A percentile compares a stretch with the other conserved stretches of the same genome.
These are phyloP conservation scores for Thermophis baileyi DNA, from an alignment of 2,113 vertebrate genomes.

Conservation along the genomic window DNA sequence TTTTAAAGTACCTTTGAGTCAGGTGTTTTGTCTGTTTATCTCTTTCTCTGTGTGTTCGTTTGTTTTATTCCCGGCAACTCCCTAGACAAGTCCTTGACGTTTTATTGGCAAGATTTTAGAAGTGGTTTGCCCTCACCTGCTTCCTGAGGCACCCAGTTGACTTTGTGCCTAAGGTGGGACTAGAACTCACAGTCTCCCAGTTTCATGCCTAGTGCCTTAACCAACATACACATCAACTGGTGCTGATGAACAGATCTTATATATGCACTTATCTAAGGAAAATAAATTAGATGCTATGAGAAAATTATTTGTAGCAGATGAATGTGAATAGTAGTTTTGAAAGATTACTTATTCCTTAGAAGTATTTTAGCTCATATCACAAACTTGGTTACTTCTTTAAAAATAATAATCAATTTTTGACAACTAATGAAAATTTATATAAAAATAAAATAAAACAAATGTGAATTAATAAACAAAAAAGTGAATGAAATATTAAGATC, in stretches of 20 bases:
- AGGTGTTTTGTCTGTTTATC: not conserved
- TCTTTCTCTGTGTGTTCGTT: not conserved
- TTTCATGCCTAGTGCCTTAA: not conserved
- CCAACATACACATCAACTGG: not conserved
- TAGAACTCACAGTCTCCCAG: not conserved
- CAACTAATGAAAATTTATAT: too few relatives aligned
- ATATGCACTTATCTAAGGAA: not conserved
- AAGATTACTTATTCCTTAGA: not conserved
- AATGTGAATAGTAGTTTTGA: too few relatives aligned
- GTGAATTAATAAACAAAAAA: not conserved
- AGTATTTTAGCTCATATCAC: not conserved
- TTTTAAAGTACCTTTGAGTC: not conserved
- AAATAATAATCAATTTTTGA: too few relatives aligned
- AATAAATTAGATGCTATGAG: not conserved
- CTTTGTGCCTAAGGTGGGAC: not conserved
- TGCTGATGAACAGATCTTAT: not conserved
- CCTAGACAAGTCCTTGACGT: not conserved
- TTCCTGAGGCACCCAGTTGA: not conserved
- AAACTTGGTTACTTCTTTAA: too few relatives aligned
- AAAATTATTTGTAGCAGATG: not conserved
- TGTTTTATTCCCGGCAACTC: not conserved
- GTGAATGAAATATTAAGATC: not conserved
- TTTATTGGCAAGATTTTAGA: not conserved
- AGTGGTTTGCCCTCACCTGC: not conserved
- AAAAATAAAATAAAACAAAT: not conserved